Base-by-base conservation (phyloP, 2,797 vertebrate species). In the Benthosema pterotum region DNA sequence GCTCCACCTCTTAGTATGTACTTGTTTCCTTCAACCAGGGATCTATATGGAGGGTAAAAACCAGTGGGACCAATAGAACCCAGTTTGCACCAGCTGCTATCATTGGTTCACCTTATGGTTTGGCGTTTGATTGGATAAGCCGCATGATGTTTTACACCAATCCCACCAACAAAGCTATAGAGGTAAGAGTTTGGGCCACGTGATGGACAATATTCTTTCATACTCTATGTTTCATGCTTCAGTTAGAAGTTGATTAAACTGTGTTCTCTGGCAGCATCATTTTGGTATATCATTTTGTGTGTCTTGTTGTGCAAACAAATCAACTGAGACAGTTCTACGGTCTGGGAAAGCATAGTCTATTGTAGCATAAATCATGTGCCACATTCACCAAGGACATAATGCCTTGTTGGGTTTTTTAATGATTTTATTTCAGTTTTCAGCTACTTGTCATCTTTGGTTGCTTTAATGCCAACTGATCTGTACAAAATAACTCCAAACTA, bases 111-210 rank as follows among this genome's bases (percentile, higher is more conserved):
- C 91, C 91, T 0, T 88, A 84, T 48, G 88, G 89, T 56, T 72
- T 93, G 63, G 91, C 92, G 55, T 92, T 93, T 86, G 92, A 93
- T 67, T 92, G 92, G 92, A 87, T 93, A 25, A 80, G 83, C 69
- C 67, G 89, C 19, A 65, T 85, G 32, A 91, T 93, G 89, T 93
- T 86, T 71, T 93, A 92, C 63, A 92, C 88, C 57, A 93, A 91
- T 75, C 90, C 91, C 49, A 82, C 80, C 4, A 62, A 14, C 43
- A 88, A 83, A 67, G 11, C 84, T 18, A 92, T 93, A 49, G 91
- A 93, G 88, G 92, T 91, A 32, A 32, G 28, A 32, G 5, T 6
- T 32, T 32, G 28, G 5, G 28, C 28, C 28, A 5, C 28, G 6
- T 32, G 28, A 32, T 4, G 28, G 28, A 45, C 11, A 28, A 45